Evolutionary conservation across 2,113 vertebrate species (phyloP).

Genomic region (Xyliphius kryptos): DNA sequence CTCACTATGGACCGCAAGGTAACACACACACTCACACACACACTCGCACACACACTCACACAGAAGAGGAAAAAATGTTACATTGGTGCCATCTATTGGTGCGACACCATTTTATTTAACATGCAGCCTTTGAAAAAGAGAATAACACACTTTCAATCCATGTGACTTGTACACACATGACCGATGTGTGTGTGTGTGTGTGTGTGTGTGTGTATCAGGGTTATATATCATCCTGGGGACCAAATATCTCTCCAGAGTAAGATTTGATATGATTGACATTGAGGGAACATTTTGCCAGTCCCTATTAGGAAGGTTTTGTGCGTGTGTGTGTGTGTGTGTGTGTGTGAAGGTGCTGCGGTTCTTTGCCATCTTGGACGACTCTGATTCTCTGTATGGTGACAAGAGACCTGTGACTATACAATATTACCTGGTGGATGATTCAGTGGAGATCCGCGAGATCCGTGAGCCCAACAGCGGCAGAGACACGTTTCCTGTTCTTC

Average conservation of each 20-base stretch:
- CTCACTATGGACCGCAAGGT: conserved; percentile 83
- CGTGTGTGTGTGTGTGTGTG: too few relatives aligned
- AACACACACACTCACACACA: conserved; percentile 21
- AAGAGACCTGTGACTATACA: conserved; percentile 69
- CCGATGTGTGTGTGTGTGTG: too few relatives aligned
- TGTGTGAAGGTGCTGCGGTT: conserved; percentile 81
- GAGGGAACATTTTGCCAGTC: too few relatives aligned
- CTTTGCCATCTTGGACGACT: conserved; percentile 78
- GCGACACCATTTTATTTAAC: not conserved
- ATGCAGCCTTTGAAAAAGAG: not conserved
- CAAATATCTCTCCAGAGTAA: too few relatives aligned
- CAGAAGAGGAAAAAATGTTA: not conserved
- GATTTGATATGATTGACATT: too few relatives aligned
- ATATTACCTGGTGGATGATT: conserved; percentile 83
- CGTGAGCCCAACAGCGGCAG: conserved; percentile 75
- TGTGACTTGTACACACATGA: too few relatives aligned
- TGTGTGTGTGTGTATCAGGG: too few relatives aligned
- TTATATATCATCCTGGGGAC: too few relatives aligned
- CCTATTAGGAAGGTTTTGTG: too few relatives aligned
- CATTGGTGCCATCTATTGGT: too few relatives aligned
- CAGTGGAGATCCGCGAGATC: conserved; percentile 81
- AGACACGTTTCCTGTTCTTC: conserved; percentile 76
- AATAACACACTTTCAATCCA: too few relatives aligned
- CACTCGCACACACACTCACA: too few relatives aligned
- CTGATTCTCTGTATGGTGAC: conserved; percentile 61